Conservation (phyloP, 2,888 invertebrate species). For the Linyphia triangularis region DNA sequence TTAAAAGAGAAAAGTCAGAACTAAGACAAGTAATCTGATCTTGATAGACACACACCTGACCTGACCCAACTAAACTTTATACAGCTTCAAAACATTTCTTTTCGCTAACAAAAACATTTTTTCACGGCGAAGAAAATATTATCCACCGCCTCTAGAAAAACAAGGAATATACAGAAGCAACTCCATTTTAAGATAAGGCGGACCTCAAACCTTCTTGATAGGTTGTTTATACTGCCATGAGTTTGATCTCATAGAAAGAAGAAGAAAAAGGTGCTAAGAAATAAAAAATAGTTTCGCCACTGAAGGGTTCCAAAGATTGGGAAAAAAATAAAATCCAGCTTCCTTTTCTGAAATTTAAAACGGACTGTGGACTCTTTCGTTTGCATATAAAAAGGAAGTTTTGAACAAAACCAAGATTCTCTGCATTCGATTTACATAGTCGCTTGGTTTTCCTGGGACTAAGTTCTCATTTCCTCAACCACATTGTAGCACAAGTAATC, state of each 20-base stretch:
- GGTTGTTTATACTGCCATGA: not conserved
- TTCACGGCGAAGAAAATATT: not conserved
- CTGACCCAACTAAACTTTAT: not conserved
- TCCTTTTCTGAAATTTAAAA: not conserved
- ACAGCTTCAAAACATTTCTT: not conserved
- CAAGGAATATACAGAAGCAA: not conserved
- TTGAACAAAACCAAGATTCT: not conserved
- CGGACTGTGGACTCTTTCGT: not conserved
- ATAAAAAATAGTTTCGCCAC: not conserved
- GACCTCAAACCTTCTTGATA: not conserved
- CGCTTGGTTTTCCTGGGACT: not conserved
- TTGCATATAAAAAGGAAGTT: conserved; percentile 58
- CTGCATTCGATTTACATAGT: conserved; percentile 22
- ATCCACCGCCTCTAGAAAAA: not conserved
- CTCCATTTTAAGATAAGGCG: not conserved
- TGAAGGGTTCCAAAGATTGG: not conserved
- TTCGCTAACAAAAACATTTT: not conserved
- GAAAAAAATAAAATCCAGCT: conserved; percentile 8
- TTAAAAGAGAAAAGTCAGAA: no score
- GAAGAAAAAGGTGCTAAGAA: not conserved
- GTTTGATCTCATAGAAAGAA: not conserved
- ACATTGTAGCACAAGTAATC: not conserved
- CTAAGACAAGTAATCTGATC: no score
- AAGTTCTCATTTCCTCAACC: not conserved
- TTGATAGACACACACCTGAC: not conserved